Evolutionary conservation across 2,113 vertebrate species (phyloP).

Genomic region (Xiphophorus maculatus): DNA sequence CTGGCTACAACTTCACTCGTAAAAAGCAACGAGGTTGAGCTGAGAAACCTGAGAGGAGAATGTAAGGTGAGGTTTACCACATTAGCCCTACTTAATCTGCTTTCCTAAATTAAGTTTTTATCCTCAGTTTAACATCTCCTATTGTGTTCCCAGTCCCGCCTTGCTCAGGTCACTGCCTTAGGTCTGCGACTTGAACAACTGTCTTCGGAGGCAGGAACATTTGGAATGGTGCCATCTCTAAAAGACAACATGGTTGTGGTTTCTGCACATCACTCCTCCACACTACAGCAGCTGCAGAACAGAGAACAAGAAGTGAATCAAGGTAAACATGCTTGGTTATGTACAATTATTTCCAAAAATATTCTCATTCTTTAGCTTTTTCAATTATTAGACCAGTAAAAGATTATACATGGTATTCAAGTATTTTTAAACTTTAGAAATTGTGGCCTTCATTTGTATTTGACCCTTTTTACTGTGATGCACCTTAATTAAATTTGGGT

Average conservation of each 20-base stretch:
- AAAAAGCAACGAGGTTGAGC: constrained; percentile 49
- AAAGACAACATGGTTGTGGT: constrained; percentile 76
- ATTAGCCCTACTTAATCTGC: not conserved
- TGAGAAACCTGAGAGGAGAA: constrained; percentile 72
- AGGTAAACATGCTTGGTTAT: constrained; percentile 68
- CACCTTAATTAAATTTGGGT: not conserved
- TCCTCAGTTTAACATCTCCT: constrained; percentile 10
- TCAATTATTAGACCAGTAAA: not conserved
- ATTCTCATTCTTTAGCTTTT: not conserved
- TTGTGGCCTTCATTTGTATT: not conserved
- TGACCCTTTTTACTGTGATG: not conserved
- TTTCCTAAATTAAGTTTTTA: constrained; percentile 15
- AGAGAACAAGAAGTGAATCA: constrained; percentile 73
- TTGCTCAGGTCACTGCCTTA: constrained; percentile 75
- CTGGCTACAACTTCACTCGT: constrained; percentile 42
- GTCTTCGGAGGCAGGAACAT: constrained; percentile 65
- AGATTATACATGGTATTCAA: not conserved
- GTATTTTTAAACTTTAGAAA: not conserved
- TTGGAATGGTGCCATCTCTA: constrained; percentile 77
- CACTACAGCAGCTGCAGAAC: constrained; percentile 78
- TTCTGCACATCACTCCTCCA: constrained; percentile 70
- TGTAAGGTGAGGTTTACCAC: constrained; percentile 81
- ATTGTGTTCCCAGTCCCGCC: constrained; percentile 70
- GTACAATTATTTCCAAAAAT: not conserved
- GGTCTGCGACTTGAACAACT: constrained; percentile 75